phyloP scores from a whole-genome alignment of 2,113 vertebrate genomes.

The Camelus bactrianus region DNA sequence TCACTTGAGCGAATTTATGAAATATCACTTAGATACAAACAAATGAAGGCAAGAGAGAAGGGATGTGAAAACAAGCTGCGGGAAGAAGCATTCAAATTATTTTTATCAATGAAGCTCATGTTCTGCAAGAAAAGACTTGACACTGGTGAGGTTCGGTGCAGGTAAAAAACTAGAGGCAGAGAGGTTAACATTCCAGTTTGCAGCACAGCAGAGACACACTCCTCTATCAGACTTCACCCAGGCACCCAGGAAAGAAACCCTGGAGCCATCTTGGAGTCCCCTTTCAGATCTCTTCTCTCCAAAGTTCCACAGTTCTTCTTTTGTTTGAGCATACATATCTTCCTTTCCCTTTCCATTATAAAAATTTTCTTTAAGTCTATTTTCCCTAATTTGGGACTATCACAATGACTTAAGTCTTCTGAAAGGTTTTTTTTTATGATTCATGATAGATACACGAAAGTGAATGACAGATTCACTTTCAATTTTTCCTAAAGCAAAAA shows the following conservation, averaged over 20 bases:
- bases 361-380: conserved; percentile 28
- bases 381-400: conserved; percentile 26
- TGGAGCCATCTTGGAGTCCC: background rate
- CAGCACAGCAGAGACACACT: background rate
- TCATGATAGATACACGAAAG: background rate
- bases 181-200: background rate
- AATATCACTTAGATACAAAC: conserved; percentile 31
- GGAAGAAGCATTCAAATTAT: background rate
- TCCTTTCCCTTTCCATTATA: background rate
- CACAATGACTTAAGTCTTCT: conserved; percentile 40
- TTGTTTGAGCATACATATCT: background rate
- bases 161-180: background rate
- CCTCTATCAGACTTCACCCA: background rate
- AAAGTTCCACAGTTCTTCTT: background rate
- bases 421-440: background rate
- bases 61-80: background rate
- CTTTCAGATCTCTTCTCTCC: background rate
- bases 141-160: background rate
- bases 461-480: conserved; percentile 2
- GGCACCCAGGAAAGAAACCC: background rate
- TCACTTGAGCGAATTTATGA: conserved; percentile 36
- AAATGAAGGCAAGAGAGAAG: conserved; percentile 20
- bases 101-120: conserved; percentile 28
- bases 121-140: background rate
- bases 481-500: conserved; percentile 55